Conservation (phyloP, 1,140 invertebrate species). For the Xylocopa sonorina region DNA sequence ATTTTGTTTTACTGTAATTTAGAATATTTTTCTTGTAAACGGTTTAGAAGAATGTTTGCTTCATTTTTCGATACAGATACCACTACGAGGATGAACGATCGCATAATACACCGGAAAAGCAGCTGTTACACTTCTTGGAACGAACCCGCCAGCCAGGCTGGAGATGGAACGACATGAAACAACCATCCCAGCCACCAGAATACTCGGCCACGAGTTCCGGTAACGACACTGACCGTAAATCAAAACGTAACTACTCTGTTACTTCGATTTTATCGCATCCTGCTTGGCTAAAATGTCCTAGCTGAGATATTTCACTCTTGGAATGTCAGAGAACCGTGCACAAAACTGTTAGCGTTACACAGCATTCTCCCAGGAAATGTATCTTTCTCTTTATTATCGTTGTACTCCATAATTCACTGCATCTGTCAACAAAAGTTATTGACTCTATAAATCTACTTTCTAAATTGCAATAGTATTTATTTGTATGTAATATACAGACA, state of each 20-base stretch:
- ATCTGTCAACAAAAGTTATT: no score
- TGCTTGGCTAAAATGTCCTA: background rate
- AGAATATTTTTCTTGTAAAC: background rate
- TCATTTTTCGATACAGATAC: conserved; percentile 75
- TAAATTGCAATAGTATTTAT: no score
- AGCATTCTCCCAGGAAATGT: no score
- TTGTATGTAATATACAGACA: no score
- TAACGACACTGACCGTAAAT: conserved; percentile 50
- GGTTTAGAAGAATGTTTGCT: background rate
- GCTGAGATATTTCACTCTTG: no score
- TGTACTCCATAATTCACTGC: no score
- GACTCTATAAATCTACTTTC: no score
- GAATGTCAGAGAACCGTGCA: no score
- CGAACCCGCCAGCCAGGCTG: conserved; percentile 88
- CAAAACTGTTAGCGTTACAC: no score
- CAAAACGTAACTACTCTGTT: background rate
- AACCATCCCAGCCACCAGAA: conserved; percentile 82
- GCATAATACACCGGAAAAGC: conserved; percentile 85
- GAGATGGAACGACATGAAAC: conserved; percentile 87
- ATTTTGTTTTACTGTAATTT: background rate
- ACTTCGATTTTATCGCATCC: background rate
- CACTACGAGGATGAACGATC: conserved; percentile 81
- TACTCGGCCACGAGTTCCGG: conserved; percentile 76
- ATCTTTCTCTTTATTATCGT: no score
- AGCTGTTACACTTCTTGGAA: conserved; percentile 89